These are phyloP conservation scores for Mallotus villosus DNA, from an alignment of 2,797 vertebrate genomes.

Conservation along the genomic window DNA sequence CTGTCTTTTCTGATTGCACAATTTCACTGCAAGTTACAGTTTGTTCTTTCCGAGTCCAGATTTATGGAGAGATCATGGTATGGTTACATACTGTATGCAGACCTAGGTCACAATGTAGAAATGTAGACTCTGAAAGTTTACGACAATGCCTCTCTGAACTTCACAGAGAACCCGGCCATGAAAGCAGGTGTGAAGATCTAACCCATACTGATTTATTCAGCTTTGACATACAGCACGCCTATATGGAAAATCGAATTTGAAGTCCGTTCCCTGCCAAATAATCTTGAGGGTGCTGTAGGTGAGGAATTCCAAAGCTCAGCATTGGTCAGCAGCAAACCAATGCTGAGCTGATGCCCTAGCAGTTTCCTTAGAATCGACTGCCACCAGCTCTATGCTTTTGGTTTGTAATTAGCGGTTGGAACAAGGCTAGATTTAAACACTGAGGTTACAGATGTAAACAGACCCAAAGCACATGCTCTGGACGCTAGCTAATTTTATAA, in stretches of 20 bases:
- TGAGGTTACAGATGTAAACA: constrained; percentile 37
- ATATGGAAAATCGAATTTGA: background rate
- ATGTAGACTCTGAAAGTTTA: constrained; percentile 1
- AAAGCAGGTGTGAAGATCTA: background rate
- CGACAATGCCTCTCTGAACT: background rate
- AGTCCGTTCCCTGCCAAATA: background rate
- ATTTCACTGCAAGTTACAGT: constrained; percentile 14
- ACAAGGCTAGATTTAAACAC: constrained; percentile 51
- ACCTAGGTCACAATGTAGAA: background rate
- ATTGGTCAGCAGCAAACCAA: background rate
- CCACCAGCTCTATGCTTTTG: constrained; percentile 43
- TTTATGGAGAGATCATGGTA: background rate
- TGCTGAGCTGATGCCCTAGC: background rate
- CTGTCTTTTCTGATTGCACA: background rate
- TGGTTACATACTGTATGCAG: background rate
- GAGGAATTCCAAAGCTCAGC: background rate
- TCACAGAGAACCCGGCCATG: background rate
- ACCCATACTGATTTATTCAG: background rate
- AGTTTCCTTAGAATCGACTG: background rate
- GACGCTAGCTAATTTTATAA: constrained; percentile 18
- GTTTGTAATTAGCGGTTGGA: constrained; percentile 57
- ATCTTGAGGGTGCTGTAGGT: background rate
- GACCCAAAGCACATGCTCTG: constrained; percentile 23
- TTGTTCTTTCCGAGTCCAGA: background rate
- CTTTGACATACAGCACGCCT: background rate